Base-by-base conservation (phyloP, 35 echinoderm and acorn worm species). In the Lytechinus variegatus region DNA sequence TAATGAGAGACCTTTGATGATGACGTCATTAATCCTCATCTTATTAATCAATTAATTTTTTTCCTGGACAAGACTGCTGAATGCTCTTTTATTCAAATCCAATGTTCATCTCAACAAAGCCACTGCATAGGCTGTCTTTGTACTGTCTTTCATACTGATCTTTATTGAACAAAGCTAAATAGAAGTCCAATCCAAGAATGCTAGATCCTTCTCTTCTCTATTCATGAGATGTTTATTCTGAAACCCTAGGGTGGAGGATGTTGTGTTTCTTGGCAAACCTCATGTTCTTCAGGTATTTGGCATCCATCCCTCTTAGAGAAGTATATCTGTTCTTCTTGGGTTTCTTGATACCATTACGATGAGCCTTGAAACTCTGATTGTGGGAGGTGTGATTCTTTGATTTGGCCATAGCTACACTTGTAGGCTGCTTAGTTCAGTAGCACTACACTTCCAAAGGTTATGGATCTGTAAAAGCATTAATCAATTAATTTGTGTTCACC, bases 241-340 rank as follows among this genome's bases (percentile, higher is more conserved):
- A 54, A 54, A 96, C 92, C 91, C 97, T 98, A 16, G 96, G 96
- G 95, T 98, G 95, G 33, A 96, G 95, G 19, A 94, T 95, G 93
- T 98, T 98, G 95, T 98, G 97, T 56, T 98, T 98, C 92, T 98
- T 98, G 91, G 97, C 97, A 95, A 98, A 98, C 95, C 97, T 94
- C 96, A 98, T 89, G 87, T 98, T 98, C 89, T 98, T 98, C 86
- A 98, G 86, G 92, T 97, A 98, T 56, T 98, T 98, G 11, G 96
- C 54, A 95, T 98, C 97, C 56, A 98, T 96, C 97, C 97, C 97
- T 87, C 95, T 97, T 9, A 98, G 95, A 91, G 96, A 97, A 79
- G 97, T 96, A 28, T 94, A 94, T 89, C 93, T 94, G 6, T 95
- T 52, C 4, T 95, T 97, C 94, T 96, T 98, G 9, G 97, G 96